Evolutionary conservation across 1,140 invertebrate species (phyloP).

Genomic region (Littorina saxatilis): DNA sequence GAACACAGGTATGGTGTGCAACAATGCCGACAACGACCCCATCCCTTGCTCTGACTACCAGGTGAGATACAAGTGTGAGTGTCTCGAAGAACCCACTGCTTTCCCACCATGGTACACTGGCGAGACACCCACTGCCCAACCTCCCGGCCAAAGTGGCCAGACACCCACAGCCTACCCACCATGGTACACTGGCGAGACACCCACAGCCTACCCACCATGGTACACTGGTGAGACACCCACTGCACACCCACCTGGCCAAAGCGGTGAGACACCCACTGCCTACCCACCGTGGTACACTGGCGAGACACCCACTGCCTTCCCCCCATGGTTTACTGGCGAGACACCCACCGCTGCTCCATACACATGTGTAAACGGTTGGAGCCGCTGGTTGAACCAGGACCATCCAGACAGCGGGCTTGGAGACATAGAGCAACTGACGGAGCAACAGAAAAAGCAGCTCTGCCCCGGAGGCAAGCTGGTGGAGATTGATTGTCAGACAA

Average conservation of each 20-base stretch:
- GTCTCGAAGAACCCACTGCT: slow-evolving; percentile 41
- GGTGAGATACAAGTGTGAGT: slow-evolving; percentile 68
- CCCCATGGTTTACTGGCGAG: neutral
- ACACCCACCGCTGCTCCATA: slow-evolving; percentile 33
- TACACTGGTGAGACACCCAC: neutral
- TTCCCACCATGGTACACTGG: slow-evolving; percentile 12
- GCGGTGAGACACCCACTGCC: slow-evolving; percentile 8
- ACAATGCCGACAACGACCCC: slow-evolving; percentile 39
- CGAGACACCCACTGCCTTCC: slow-evolving; percentile 6
- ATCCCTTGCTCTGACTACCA: slow-evolving; percentile 68
- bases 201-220: neutral
- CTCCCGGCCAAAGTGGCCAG: neutral
- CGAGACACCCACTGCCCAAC: slow-evolving; percentile 15
- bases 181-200: neutral
- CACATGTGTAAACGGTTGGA: slow-evolving; percentile 54
- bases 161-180: slow-evolving; percentile 20
- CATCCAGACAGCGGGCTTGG: slow-evolving; percentile 54
- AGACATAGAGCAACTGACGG: slow-evolving; percentile 55
- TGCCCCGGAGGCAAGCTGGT: slow-evolving; percentile 12
- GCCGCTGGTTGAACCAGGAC: slow-evolving; percentile 61
- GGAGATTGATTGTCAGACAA: slow-evolving; percentile 55
- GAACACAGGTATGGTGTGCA: slow-evolving; percentile 36
- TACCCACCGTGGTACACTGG: slow-evolving; percentile 15
- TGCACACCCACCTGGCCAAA: slow-evolving; percentile 7
- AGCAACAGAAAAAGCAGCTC: slow-evolving; percentile 28